Percentiles rank a stretch among this genome's conserved stretches.
phyloP scores from a whole-genome alignment of 2,797 vertebrate species.

The Dromococcyx pavoninus region DNA sequence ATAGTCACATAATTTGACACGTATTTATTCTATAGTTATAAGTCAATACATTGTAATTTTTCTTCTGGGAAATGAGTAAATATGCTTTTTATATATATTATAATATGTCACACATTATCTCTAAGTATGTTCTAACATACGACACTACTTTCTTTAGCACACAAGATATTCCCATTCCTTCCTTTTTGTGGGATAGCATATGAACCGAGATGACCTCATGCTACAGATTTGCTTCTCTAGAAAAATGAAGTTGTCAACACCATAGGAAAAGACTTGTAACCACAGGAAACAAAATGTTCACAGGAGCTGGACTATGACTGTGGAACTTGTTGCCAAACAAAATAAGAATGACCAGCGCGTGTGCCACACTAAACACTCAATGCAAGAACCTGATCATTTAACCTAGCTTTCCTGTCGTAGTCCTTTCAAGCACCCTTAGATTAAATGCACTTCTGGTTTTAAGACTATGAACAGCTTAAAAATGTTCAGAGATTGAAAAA shows the following conservation, averaged over 20 bases:
- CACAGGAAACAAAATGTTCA: conserved; percentile 36
- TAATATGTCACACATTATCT: background rate
- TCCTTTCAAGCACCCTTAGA: background rate
- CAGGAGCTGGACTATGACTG: background rate
- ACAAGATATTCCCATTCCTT: background rate
- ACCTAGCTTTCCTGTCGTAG: background rate
- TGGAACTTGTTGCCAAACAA: conserved; percentile 25
- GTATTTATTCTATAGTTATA: background rate
- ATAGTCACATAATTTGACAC: background rate
- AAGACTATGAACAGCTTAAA: background rate
- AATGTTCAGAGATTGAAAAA: background rate
- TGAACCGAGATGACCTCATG: conserved; percentile 42
- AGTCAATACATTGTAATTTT: background rate
- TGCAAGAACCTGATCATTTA: background rate
- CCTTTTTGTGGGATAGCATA: conserved; percentile 9
- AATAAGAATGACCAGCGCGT: conserved; percentile 40
- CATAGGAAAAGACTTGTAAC: background rate
- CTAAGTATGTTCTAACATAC: background rate
- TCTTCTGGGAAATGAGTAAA: background rate
- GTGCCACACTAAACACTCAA: background rate
- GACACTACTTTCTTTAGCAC: background rate
- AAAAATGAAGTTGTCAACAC: conserved; percentile 54
- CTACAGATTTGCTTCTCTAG: background rate
- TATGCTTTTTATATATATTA: background rate
- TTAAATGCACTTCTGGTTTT: background rate